Evolutionary conservation across 53 echinoderm and acorn worm genomes (phyloP).

Genomic region (Patiria pectinifera): DNA sequence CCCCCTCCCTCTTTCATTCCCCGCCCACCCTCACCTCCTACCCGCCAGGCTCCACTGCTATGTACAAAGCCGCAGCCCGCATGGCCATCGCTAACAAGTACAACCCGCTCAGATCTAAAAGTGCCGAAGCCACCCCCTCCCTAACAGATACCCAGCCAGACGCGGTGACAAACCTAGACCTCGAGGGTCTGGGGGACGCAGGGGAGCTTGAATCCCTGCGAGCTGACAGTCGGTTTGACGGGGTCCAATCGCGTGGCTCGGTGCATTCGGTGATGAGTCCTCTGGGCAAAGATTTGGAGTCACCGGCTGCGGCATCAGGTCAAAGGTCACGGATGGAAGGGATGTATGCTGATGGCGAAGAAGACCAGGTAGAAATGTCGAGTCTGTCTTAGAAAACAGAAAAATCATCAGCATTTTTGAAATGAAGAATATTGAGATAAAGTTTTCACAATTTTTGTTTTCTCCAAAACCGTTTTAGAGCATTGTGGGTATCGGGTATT

Average conservation of each 20-base stretch:
- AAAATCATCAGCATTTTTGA: no score
- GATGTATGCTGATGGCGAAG: neutral
- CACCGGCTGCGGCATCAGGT: neutral
- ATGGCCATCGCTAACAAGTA: conserved; percentile 81
- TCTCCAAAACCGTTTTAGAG: no score
- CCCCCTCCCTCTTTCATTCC: neutral
- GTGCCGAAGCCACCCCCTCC: conserved; percentile 34
- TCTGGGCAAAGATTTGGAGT: neutral
- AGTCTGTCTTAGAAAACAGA: no score
- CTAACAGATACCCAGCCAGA: conserved; percentile 26
- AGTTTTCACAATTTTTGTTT: no score
- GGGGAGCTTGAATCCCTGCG: neutral
- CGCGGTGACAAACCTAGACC: neutral
- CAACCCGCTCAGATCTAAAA: conserved; percentile 64
- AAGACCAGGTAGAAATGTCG: neutral
- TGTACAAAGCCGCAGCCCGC: conserved; percentile 79
- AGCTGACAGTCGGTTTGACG: conserved; percentile 4
- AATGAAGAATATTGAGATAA: no score
- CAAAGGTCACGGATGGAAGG: conserved; percentile 6
- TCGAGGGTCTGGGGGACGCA: neutral
- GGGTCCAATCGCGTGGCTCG: conserved; percentile 1
- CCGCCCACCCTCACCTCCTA: neutral
- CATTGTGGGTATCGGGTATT: no score
- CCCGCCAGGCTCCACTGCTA: conserved; percentile 47
- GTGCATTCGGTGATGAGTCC: neutral